Evolutionary conservation across 2,113 vertebrate species (phyloP).

Genomic region (Sander vitreus): DNA sequence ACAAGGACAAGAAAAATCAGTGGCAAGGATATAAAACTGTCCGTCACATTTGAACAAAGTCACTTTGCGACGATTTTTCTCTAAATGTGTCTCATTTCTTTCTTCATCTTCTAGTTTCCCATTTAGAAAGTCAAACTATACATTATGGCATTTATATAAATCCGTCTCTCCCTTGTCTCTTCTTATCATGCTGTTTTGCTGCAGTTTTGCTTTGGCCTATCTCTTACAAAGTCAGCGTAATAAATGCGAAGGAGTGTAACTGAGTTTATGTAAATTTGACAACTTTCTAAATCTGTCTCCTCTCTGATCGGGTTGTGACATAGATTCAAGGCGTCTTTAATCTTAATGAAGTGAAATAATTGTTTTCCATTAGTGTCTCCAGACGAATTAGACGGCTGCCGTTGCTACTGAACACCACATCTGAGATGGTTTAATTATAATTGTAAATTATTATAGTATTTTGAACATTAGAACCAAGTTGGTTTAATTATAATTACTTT

Average conservation of each 20-base stretch:
- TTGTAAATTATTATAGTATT: slow-evolving; percentile 77
- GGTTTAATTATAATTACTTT: slow-evolving; percentile 79
- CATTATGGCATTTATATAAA: slow-evolving; percentile 61
- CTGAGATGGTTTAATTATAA: slow-evolving; percentile 78
- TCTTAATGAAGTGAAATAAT: slow-evolving; percentile 83
- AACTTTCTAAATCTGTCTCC: slow-evolving; percentile 75
- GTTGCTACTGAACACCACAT: slow-evolving; percentile 59
- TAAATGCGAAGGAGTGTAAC: slow-evolving; percentile 40
- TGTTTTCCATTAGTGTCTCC: slow-evolving; percentile 78
- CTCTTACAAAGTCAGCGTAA: slow-evolving; percentile 49
- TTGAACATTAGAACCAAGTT: slow-evolving; percentile 75
- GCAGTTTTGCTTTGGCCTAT: slow-evolving; percentile 55
- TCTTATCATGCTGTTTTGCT: slow-evolving; percentile 54
- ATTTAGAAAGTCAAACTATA: slow-evolving; percentile 46
- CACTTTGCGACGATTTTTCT: slow-evolving; percentile 45
- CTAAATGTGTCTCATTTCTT: slow-evolving; percentile 43
- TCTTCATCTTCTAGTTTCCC: slow-evolving; percentile 33
- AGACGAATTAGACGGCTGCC: slow-evolving; percentile 60
- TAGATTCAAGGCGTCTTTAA: slow-evolving; percentile 72
- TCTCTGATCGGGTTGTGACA: slow-evolving; percentile 70
- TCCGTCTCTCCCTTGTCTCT: slow-evolving; percentile 24
- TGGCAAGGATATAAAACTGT: slow-evolving; percentile 30
- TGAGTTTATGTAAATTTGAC: slow-evolving; percentile 70
- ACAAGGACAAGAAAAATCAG: slow-evolving; percentile 29
- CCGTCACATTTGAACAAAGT: slow-evolving; percentile 49